Percentiles rank a stretch among this genome's conserved stretches.
phyloP scores from a whole-genome alignment of 2,888 invertebrate species.

The Polylopha cassiicola region DNA sequence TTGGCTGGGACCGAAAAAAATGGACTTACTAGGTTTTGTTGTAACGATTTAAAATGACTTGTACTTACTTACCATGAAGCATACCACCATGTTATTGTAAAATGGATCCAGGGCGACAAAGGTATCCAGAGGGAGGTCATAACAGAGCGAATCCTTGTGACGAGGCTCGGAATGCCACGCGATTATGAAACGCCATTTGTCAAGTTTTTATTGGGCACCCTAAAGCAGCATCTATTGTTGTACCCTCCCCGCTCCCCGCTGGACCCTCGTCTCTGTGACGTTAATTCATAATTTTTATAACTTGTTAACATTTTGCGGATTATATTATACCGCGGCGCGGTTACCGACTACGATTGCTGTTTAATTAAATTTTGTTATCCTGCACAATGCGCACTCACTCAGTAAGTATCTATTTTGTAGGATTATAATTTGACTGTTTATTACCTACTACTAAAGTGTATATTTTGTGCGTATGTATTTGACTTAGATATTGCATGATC shows the following conservation, averaged over 20 bases:
- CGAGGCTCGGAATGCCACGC: conserved; percentile 67
- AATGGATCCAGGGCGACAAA: no score
- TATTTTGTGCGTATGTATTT: no score
- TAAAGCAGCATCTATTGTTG: conserved; percentile 62
- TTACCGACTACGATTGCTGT: conserved; percentile 29
- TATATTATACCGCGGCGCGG: conserved; percentile 34
- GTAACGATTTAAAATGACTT: no score
- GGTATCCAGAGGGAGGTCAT: conserved; percentile 53
- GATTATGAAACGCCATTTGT: conserved; percentile 77
- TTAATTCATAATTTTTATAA: conserved; percentile 75
- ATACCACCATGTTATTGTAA: no score
- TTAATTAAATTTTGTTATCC: conserved; percentile 48
- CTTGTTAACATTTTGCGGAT: conserved; percentile 64
- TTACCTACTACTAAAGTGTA: no score
- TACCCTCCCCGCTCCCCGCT: conserved; percentile 35
- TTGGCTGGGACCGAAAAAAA: no score
- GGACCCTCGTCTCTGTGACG: conserved; percentile 63
- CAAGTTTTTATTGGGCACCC: conserved; percentile 77
- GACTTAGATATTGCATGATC: no score
- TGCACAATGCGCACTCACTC: conserved; percentile 1
- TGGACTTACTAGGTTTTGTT: no score
- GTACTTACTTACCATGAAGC: no score
- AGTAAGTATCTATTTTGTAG: no score
- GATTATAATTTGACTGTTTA: no score
- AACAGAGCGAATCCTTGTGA: conserved; percentile 51